Conservation (phyloP, 1,140 invertebrate species). For the Bombus confusus region DNA sequence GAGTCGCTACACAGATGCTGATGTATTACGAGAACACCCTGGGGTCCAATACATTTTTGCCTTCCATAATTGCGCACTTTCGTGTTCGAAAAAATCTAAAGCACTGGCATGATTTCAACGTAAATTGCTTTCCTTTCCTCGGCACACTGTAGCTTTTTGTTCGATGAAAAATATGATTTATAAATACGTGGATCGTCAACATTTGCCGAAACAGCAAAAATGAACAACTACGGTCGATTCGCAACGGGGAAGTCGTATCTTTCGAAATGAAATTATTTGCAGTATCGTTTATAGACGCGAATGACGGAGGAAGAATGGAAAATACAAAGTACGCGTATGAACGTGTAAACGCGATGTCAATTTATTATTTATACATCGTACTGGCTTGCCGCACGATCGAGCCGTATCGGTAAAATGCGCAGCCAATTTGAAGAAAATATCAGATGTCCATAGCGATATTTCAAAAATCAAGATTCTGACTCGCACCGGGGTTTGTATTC, state of each 20-base stretch:
- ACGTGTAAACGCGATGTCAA: too few species aligned
- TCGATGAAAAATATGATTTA: constrained; percentile 6
- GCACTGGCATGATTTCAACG: neutral
- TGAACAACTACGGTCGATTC: too few species aligned
- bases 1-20: neutral
- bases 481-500: neutral
- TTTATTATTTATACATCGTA: too few species aligned
- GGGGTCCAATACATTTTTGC: constrained; percentile 14
- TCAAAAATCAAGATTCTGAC: neutral
- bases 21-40: constrained; percentile 10
- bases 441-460: neutral
- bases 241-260: too few species aligned
- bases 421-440: neutral
- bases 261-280: neutral
- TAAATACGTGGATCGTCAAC: neutral
- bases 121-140: neutral
- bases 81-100: neutral
- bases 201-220: too few species aligned
- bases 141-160: neutral
- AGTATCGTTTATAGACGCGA: neutral
- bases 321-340: neutral
- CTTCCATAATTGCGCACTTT: neutral
- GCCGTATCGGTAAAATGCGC: too few species aligned
- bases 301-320: neutral
- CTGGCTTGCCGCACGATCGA: too few species aligned